Evolutionary conservation across 2,888 invertebrate genomes (phyloP), one percentile per base, ranked within the genome.

Genomic region (Eledona agricola): DNA sequence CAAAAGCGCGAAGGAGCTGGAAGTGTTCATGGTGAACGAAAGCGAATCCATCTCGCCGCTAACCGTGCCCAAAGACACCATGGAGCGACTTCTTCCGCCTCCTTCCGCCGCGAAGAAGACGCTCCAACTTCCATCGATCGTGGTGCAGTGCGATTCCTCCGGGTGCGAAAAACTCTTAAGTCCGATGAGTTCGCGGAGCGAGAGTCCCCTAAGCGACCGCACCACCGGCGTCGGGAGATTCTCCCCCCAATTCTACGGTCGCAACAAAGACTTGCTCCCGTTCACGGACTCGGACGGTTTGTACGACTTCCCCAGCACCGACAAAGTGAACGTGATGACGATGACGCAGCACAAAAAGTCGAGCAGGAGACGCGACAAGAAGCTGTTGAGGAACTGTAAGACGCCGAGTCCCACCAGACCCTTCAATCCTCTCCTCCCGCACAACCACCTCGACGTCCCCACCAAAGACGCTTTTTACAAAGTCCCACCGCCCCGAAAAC

Each of bases 251-350:
- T 87, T 88, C 73, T 88, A 87, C 72, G 85, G 87, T 17, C 80
- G 83, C 57, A 81, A 85, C 65, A 81, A 81, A 66, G 79, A 81
- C 65, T 69, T 78, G 47, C 72, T 87, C 51, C 87, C 88, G 7
- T 86, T 88, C 66, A 89, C 89, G 6, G 90, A 90, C 74, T 89
- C 89, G 0, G 90, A 90, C 71, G 89, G 89, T 1, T 76, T 89
- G 11, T 89, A 89, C 71, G 89, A 90, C 72, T 89, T 88, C 69
- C 88, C 89, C 2, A 89, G 88, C 71, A 87, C 88, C 3, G 89
- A 89, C 71, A 83, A 80, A 63, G 80, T 80, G 58, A 77, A 75
- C 64, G 64, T 73, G 20, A 67, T 65, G 10, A 75, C 77, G 3
- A 74, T 77, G 4, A 76, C 73, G 35, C 80, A 77, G 38, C 76